A percentile compares a stretch with the other conserved stretches of the same genome.
Conservation (phyloP, 2,797 vertebrate genomes). For the Enteromius viviparus region DNA sequence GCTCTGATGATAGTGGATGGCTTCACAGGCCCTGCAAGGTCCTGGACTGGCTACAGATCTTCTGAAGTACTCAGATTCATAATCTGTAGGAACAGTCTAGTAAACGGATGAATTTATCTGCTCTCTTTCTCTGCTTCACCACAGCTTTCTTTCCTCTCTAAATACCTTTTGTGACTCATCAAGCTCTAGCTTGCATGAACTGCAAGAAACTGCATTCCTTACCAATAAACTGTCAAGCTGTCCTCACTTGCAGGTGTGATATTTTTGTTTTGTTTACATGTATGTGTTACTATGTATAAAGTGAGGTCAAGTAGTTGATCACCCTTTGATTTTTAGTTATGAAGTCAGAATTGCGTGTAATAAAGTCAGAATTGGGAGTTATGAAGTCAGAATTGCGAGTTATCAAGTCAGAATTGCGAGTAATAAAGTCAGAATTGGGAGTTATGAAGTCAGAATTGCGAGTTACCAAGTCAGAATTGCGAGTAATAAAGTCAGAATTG, state of each 20-base stretch:
- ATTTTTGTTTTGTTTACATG: neutral
- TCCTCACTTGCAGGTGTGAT: neutral
- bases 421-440: too few relatives aligned
- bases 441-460: too few relatives aligned
- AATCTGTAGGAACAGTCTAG: neutral
- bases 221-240: neutral
- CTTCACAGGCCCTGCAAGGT: constrained; percentile 7
- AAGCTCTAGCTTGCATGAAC: neutral
- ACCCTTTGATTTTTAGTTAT: too few relatives aligned
- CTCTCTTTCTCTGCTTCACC: neutral
- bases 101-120: neutral
- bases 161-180: neutral
- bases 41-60: neutral
- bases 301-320: too few relatives aligned
- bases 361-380: too few relatives aligned
- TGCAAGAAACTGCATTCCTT: neutral
- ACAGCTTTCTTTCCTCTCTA: neutral
- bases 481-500: too few relatives aligned
- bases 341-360: too few relatives aligned
- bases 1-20: constrained; percentile 15
- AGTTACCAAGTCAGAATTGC: too few relatives aligned
- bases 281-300: neutral
- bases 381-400: too few relatives aligned
- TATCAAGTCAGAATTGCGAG: too few relatives aligned
- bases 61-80: neutral